Percentiles rank a stretch among this genome's conserved stretches.
Evolutionary conservation across 2,113 vertebrate species (phyloP).

Genomic region (Psammodynastes pulverulentus): DNA sequence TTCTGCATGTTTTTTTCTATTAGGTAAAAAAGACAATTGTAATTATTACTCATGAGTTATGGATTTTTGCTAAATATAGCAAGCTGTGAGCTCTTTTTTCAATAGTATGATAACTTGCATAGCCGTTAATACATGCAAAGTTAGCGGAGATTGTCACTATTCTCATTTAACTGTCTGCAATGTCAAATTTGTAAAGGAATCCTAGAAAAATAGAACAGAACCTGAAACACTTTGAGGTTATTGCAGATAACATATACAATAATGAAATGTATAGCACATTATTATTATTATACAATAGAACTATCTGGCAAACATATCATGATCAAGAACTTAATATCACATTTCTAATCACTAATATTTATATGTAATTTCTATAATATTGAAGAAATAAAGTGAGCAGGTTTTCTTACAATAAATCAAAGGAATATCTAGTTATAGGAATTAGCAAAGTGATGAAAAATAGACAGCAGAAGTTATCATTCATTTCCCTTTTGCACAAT

Average conservation of each 20-base stretch:
- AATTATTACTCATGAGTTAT: not conserved
- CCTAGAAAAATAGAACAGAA: not conserved
- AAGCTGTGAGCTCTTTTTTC: not conserved
- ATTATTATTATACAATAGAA: not conserved
- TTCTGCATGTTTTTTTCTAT: not conserved
- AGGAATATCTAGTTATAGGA: not conserved
- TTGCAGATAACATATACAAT: not conserved
- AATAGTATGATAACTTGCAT: not conserved
- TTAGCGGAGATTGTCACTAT: not conserved
- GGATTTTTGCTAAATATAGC: not conserved
- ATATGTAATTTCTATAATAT: conserved; percentile 5
- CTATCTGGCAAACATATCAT: not conserved
- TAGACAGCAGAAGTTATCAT: not conserved
- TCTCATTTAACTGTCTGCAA: not conserved
- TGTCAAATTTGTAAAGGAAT: not conserved
- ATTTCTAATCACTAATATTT: not conserved
- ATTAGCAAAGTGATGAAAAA: not conserved
- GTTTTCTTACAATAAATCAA: not conserved
- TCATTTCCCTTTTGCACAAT: not conserved
- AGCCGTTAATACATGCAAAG: not conserved
- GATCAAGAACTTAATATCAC: not conserved
- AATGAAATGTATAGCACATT: not conserved
- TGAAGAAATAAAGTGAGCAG: not conserved
- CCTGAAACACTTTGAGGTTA: not conserved
- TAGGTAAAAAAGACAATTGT: not conserved